phyloP scores from a whole-genome alignment of 53 echinoderm and acorn worm species.

The Temnopleurus reevesii region DNA sequence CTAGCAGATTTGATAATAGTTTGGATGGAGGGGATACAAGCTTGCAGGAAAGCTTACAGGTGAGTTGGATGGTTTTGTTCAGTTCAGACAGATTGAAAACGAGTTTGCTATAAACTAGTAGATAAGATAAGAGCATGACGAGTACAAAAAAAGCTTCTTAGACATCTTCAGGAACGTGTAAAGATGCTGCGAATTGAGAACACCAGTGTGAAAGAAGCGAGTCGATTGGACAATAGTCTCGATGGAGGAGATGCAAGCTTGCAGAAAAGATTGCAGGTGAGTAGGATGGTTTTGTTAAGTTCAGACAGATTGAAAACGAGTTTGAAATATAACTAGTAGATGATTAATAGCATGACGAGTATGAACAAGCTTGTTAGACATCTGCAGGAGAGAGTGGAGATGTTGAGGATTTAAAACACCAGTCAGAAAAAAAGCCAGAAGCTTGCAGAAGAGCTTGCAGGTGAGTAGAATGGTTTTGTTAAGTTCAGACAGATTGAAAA shows the following conservation, averaged over 20 bases:
- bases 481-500: constrained; percentile 80
- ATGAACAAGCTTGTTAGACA: no score
- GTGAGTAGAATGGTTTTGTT: constrained; percentile 35
- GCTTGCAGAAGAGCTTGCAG: constrained; percentile 39
- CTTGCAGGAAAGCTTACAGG: neutral
- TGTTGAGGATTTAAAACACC: constrained; percentile 81
- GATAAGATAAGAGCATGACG: no score
- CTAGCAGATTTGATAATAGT: constrained; percentile 18
- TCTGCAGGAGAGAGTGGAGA: constrained; percentile 88
- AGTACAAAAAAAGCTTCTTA: constrained; percentile 66
- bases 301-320: constrained; percentile 80
- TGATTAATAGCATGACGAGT: no score
- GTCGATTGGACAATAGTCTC: constrained; percentile 30
- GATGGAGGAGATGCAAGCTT: constrained; percentile 9
- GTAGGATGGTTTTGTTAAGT: constrained; percentile 57
- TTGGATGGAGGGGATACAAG: neutral
- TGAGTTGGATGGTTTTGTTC: constrained; percentile 61
- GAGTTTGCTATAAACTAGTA: constrained; percentile 75
- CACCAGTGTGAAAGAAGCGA: constrained; percentile 66
- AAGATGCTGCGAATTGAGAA: constrained; percentile 87
- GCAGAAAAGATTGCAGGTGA: constrained; percentile 29
- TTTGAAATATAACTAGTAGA: constrained; percentile 74
- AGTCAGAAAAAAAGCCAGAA: constrained; percentile 63
- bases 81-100: constrained; percentile 81
- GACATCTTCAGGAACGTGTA: constrained; percentile 88